A percentile compares a stretch with the other conserved stretches of the same genome.
Evolutionary conservation across 2,113 vertebrate species (phyloP).

Genomic region (Dasyurus viverrinus): DNA sequence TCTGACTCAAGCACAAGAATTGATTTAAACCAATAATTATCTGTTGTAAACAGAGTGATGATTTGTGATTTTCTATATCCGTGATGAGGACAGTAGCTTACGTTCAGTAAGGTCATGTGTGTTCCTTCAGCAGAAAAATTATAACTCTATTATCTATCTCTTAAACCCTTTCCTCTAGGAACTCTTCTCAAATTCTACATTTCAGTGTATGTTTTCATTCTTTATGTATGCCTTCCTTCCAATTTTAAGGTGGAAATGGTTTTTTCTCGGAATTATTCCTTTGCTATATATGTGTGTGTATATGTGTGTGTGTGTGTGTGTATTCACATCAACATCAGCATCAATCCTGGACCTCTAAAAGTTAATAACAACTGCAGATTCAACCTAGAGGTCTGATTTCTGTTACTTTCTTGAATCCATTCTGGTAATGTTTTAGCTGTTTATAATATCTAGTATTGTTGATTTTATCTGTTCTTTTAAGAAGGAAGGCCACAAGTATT

Average conservation of each 20-base stretch:
- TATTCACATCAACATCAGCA: neutral
- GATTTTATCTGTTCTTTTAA: neutral
- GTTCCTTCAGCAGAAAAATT: neutral
- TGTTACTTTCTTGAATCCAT: neutral
- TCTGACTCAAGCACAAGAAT: slow-evolving; percentile 1
- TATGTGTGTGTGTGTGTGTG: no score
- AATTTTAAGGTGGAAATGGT: neutral
- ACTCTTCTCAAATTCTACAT: neutral
- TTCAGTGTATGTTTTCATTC: neutral
- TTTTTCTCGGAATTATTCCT: slow-evolving; percentile 1
- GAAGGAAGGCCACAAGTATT: neutral
- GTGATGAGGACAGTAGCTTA: neutral
- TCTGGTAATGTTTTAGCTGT: neutral
- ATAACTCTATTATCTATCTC: neutral
- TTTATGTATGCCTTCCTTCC: neutral
- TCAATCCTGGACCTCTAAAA: neutral
- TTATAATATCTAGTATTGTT: neutral
- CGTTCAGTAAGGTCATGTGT: neutral
- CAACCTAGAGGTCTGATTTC: neutral
- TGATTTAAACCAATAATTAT: slow-evolving; percentile 33
- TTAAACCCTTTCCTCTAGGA: neutral
- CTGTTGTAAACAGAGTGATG: neutral
- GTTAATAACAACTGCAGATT: neutral
- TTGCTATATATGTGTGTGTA: no score
- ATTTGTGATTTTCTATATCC: slow-evolving; percentile 6